Percentiles rank a stretch among this genome's conserved stretches.
These are phyloP conservation scores for Ctenosaura bakeri DNA, from an alignment of 2,797 vertebrate genomes.

Conservation along the genomic window DNA sequence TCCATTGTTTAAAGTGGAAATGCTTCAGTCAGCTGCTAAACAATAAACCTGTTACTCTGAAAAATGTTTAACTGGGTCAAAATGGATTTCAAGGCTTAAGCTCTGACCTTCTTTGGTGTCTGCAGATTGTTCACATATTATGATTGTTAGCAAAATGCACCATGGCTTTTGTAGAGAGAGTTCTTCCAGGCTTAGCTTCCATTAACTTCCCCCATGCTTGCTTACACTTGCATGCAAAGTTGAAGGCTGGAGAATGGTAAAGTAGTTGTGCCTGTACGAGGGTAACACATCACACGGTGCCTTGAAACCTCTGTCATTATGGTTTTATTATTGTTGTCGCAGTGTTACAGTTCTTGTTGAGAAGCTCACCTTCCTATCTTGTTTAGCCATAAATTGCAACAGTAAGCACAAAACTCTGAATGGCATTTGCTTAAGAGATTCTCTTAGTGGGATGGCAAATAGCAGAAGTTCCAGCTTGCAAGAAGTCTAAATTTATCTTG, in stretches of 20 bases:
- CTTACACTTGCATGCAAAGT: neutral
- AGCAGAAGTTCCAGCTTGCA: neutral
- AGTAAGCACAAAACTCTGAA: neutral
- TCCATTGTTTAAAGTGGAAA: neutral
- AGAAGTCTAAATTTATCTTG: conserved; percentile 1
- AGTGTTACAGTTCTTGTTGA: neutral
- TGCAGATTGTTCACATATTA: neutral
- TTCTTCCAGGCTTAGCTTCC: neutral
- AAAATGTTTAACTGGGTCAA: conserved; percentile 37
- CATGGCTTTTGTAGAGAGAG: neutral
- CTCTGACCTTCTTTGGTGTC: neutral
- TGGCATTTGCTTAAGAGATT: neutral
- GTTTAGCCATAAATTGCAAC: neutral
- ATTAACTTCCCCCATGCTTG: neutral
- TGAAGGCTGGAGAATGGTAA: neutral
- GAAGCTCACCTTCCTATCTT: neutral
- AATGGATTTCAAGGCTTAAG: conserved; percentile 26
- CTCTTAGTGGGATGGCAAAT: neutral
- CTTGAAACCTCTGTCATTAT: neutral
- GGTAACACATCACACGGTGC: neutral
- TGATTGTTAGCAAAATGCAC: neutral
- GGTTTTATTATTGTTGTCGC: neutral
- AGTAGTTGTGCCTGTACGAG: neutral
- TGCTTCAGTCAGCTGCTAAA: neutral
- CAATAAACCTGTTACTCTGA: neutral